Percentiles rank a stretch among this genome's conserved stretches.
Conservation (phyloP, 2,888 invertebrate species). For the Mythimna albipuncta region DNA sequence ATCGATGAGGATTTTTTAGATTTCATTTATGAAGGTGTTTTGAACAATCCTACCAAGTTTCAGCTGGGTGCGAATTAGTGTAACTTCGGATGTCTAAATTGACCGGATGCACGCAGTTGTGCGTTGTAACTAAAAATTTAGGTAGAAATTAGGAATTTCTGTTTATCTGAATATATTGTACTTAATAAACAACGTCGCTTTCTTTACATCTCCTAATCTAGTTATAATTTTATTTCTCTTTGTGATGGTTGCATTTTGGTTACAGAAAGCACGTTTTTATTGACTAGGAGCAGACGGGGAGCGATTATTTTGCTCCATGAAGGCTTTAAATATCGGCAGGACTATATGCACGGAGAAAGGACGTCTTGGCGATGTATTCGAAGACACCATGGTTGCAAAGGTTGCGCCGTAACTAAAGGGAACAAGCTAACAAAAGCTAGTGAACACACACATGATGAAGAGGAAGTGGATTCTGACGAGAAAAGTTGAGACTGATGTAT, state of each 20-base stretch:
- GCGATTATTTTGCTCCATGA: constrained; percentile 54
- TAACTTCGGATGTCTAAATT: too few species aligned
- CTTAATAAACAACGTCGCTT: constrained; percentile 30
- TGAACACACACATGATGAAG: constrained; percentile 54
- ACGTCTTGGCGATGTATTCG: constrained; percentile 64
- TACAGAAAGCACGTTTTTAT: constrained; percentile 48
- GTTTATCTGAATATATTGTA: constrained; percentile 58
- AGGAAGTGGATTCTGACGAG: constrained; percentile 36
- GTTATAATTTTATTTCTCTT: neutral
- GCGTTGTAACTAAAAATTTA: constrained; percentile 10
- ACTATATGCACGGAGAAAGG: constrained; percentile 55
- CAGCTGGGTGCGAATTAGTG: too few species aligned
- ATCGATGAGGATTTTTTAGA: too few species aligned
- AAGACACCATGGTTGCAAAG: constrained; percentile 64
- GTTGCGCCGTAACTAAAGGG: constrained; percentile 58
- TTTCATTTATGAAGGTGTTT: too few species aligned
- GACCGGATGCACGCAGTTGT: neutral
- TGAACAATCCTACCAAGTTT: too few species aligned
- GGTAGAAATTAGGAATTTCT: constrained; percentile 45
- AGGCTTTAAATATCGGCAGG: constrained; percentile 63
- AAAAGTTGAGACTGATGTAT: constrained; percentile 24
- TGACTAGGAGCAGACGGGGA: constrained; percentile 61
- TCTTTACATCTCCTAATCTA: constrained; percentile 17
- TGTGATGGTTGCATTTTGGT: constrained; percentile 35
- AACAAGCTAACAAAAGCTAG: constrained; percentile 41